These are phyloP conservation scores for Uloborus diversus DNA, from an alignment of 1,140 invertebrate species.

Conservation along the genomic window DNA sequence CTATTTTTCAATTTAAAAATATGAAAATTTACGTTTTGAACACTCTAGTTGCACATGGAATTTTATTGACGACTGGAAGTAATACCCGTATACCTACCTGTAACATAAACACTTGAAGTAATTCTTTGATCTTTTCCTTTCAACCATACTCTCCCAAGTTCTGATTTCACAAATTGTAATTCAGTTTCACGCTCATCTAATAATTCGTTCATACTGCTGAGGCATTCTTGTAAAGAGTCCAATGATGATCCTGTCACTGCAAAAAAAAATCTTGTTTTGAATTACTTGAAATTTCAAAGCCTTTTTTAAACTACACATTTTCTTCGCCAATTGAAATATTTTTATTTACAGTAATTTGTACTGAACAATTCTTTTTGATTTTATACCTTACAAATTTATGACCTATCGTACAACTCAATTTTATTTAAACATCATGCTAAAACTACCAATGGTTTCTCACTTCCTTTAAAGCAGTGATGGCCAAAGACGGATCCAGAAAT, in stretches of 20 bases:
- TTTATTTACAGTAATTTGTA: too few relatives aligned
- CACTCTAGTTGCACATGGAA: too few relatives aligned
- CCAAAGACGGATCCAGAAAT: too few relatives aligned
- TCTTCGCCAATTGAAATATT: background rate
- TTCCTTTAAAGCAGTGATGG: too few relatives aligned
- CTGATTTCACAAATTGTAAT: background rate
- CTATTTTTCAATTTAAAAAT: too few relatives aligned
- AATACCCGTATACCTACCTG: background rate
- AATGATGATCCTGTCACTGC: background rate
- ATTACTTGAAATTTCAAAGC: background rate
- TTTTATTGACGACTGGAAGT: too few relatives aligned
- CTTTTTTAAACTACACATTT: background rate
- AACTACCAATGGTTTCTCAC: too few relatives aligned
- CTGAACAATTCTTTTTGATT: too few relatives aligned
- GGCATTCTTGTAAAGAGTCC: slow-evolving; percentile 4
- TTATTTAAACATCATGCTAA: too few relatives aligned
- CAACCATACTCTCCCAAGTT: slow-evolving; percentile 4
- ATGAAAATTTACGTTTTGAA: too few relatives aligned
- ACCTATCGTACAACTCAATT: too few relatives aligned
- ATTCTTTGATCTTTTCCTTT: slow-evolving; percentile 9
- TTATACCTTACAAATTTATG: too few relatives aligned
- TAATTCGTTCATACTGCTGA: background rate
- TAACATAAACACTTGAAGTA: background rate
- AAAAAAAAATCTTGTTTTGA: background rate
- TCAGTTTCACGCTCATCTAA: background rate